Evolutionary conservation across 2,797 vertebrate species (phyloP).

Genomic region (Crocodylus rhombifer): DNA sequence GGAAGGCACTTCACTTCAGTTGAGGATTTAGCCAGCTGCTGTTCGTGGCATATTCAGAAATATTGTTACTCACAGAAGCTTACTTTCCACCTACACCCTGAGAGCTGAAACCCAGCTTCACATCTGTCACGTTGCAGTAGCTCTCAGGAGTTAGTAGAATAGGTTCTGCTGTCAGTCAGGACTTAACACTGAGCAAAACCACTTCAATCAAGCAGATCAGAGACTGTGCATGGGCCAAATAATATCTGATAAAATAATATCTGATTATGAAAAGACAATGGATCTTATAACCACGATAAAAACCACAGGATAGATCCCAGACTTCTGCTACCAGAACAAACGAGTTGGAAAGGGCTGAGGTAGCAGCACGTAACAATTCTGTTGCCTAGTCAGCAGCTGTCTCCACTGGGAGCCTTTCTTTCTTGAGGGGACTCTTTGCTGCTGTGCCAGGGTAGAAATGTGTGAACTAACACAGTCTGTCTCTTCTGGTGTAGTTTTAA

Average conservation of each 20-base stretch:
- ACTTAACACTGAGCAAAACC: constrained; percentile 56
- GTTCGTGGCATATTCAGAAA: neutral
- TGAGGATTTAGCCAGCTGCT: neutral
- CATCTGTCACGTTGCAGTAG: neutral
- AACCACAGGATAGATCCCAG: constrained; percentile 57
- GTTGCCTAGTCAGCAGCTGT: too few species aligned
- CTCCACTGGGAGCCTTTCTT: too few species aligned
- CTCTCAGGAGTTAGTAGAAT: neutral
- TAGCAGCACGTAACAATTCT: neutral
- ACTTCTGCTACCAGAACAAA: constrained; percentile 19
- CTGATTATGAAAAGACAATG: constrained; percentile 58
- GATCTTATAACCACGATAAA: constrained; percentile 56
- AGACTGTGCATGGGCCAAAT: constrained; percentile 50
- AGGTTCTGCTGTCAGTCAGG: constrained; percentile 45
- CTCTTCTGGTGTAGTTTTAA: too few species aligned
- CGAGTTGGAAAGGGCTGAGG: constrained; percentile 28
- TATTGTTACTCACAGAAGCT: neutral
- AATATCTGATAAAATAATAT: constrained; percentile 61
- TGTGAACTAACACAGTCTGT: too few species aligned
- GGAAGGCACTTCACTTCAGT: neutral
- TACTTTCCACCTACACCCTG: neutral
- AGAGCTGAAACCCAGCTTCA: constrained; percentile 7
- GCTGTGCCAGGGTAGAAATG: too few species aligned
- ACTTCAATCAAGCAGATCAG: constrained; percentile 73
- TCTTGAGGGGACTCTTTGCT: too few species aligned